Conservation (phyloP, 2,797 vertebrate genomes). For the Chanos chanos region DNA sequence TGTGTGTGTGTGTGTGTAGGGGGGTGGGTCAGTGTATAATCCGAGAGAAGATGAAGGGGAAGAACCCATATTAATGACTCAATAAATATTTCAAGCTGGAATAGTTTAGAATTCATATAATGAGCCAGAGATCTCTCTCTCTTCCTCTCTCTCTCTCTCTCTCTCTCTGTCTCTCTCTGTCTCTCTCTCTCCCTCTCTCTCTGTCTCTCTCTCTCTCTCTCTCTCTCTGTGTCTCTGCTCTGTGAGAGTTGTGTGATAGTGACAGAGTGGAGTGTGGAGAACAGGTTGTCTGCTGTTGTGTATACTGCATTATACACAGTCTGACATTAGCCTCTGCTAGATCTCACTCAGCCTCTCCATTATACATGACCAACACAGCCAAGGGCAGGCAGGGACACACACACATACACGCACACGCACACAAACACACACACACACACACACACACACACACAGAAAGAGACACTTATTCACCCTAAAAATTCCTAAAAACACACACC, state of each 20-base stretch:
- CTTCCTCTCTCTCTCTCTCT: conserved; percentile 55
- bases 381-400: too few relatives aligned
- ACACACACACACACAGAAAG: too few relatives aligned
- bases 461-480: too few relatives aligned
- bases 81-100: conserved; percentile 74
- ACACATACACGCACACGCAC: too few relatives aligned
- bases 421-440: too few relatives aligned
- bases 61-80: conserved; percentile 64
- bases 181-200: too few relatives aligned
- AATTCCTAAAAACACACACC: too few relatives aligned
- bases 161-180: conserved; percentile 53
- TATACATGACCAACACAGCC: conserved; percentile 65
- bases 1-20: conserved; percentile 3
- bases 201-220: conserved; percentile 53
- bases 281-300: too few relatives aligned
- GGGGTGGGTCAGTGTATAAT: conserved; percentile 37
- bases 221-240: conserved; percentile 69
- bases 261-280: too few relatives aligned
- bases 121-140: conserved; percentile 57
- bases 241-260: conserved; percentile 70
- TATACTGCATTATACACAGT: conserved; percentile 68
- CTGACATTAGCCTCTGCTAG: conserved; percentile 55
- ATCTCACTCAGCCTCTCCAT: conserved; percentile 56
- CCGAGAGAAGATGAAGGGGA: conserved; percentile 53
- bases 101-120: conserved; percentile 59